Evolutionary conservation across 2,797 vertebrate genomes (phyloP), one percentile per base, ranked within the genome.

Genomic region (Heterohyrax brucei): DNA sequence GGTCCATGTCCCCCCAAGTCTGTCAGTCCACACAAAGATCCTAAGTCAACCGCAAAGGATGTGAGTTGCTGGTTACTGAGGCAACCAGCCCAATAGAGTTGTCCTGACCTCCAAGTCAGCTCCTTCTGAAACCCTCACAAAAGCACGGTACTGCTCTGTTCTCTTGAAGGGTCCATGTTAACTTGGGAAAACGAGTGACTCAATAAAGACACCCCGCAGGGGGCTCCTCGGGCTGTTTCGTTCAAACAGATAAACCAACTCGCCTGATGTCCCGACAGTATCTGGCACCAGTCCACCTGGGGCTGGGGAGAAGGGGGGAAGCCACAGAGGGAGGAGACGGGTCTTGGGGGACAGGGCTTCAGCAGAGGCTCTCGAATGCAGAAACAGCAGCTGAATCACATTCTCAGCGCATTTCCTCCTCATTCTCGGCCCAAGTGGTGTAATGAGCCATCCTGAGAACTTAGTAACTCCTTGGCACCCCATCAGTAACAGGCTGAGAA

Each of bases 361-460:
- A 2, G 6, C 22, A 21, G 56, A 46, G 86, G 21, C 76, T 68
- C 61, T 87, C 26, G 14, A 33, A 48, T 30, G 12, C 3, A 44
- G 46, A n/a, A 66, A 48, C 0, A 18, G 59, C 33, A 90, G 90
- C 77, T 33, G 2, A 30, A 46, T 90, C 78, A 85, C 48, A 80
- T 68, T 73, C 46, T 3, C 10, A 10, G 86, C 87, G 96, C 87
- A 92, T 85, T 56, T 84, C 66, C 80, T 87, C 83, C 96, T 94
- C 88, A 81, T 95, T 97, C 93, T 92, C 30, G 39, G 92, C 79
- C 93, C 88, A 61, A 92, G 81, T 26, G 77, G 84, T 53, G 3
- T 91, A 93, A 96, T 93, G 93, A 91, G 59, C 79, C 88, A 83
- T 95, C 91, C 95, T 96, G 44, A 78, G 85, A 95, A 95, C 93